Conservation (phyloP, 2,113 vertebrate genomes). For the Ctenodactylus gundi region DNA sequence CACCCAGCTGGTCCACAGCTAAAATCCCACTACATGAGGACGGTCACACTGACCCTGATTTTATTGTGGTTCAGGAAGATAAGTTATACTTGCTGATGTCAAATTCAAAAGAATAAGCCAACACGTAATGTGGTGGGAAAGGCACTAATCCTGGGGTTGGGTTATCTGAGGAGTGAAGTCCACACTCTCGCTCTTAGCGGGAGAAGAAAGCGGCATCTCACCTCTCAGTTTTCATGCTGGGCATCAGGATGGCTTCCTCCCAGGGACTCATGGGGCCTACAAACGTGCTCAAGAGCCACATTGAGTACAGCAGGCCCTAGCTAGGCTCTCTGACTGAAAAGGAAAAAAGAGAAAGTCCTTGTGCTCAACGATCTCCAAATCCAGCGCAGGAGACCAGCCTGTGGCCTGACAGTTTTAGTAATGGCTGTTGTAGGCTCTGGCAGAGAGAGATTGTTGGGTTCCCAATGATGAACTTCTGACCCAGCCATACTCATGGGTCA, state of each 20-base stretch:
- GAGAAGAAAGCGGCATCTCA: background rate
- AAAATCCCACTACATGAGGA: background rate
- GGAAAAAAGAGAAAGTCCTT: background rate
- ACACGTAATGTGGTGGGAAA: background rate
- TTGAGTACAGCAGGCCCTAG: accelerated
- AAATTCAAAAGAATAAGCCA: background rate
- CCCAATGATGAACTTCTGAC: background rate
- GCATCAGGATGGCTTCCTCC: background rate
- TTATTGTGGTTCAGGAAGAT: background rate
- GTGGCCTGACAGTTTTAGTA: background rate
- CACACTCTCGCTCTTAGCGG: background rate
- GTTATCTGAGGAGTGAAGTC: background rate
- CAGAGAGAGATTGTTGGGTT: background rate
- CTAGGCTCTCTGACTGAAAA: background rate
- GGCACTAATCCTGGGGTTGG: background rate
- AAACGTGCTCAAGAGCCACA: background rate
- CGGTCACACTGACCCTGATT: background rate
- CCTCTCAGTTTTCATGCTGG: background rate
- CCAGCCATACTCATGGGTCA: background rate
- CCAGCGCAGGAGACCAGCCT: background rate
- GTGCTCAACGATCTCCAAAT: background rate
- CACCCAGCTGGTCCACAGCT: background rate
- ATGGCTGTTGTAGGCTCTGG: accelerated
- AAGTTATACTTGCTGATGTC: background rate
- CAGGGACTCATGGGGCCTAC: background rate